Evolutionary conservation across 2,113 vertebrate genomes (phyloP), one percentile per base, ranked within the genome.

Genomic region (Heloderma charlesbogerti): DNA sequence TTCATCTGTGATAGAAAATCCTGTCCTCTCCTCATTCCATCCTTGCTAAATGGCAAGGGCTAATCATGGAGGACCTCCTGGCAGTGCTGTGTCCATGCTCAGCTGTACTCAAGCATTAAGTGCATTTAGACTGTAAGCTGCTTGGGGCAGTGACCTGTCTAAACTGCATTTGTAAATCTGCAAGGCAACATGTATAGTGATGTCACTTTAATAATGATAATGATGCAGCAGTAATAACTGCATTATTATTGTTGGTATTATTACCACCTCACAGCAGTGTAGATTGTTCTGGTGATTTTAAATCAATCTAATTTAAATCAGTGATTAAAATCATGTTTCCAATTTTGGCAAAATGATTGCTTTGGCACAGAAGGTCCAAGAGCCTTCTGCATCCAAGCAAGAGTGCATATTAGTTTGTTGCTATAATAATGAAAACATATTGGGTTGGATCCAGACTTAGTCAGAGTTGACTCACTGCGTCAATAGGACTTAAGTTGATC

Each of bases 11-110:
- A 4, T 6, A n/a, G 60, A 71, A 43, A 90, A 71, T 90, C 72
- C 1, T 69, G 51, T 31, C 88, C 89, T 12, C 66, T 71, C 31
- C 29, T 4, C 6, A 3, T 40, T 37, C 2, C 34, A 71, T 2
- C 54, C 25, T 69, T 0, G 12, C 2, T 0, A 5, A 25, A 80
- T 10, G 0, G 60, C 3, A 12, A 5, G 4, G 63, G 4, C 16
- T 63, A 37, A 22, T 34, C 3, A 22, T 54, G 16, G 67, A 0
- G 18, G 57, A 2, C 40, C 29, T 20, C 63, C 77, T 0, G 0
- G 18, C 22, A 57, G 37, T 6, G 31, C 10, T 4, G 6, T 25
- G 1, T 43, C 9, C 40, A 43, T 9, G 43, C 40, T 3, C 40
- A 45, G 31, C 69, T 34, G 31, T 72, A 72, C 34, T 7, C 69